Base-by-base conservation (phyloP, 2,113 vertebrate genomes). In the Sander lucioperca region DNA sequence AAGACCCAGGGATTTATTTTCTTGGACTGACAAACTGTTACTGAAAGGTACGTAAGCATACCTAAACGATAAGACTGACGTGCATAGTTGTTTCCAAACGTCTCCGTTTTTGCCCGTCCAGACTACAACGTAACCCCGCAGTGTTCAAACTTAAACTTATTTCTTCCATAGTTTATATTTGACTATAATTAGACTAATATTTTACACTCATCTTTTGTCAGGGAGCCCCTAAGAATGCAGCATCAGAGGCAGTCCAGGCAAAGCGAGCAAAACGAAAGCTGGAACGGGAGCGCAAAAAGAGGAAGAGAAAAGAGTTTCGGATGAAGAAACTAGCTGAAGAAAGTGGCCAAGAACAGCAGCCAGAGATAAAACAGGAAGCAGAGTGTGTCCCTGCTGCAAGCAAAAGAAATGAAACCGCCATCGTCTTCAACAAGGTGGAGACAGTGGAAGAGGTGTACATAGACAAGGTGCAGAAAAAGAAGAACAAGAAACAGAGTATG, bases 241-340 rank as follows among this genome's bases (percentile, higher is more conserved):
- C 90, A 0, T 93, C 96, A 0, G 96, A 96, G 0, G 92, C 92
- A 0, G 81, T 96, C 80, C 95, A 96, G 92, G 97, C 95, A 18
- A 96, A 96, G 77, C 95, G 95, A 16, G 92, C 94, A 2, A 94
- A 96, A 23, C 94, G 98, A 59, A 98, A 97, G 68, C 95, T 96
- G 2, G 98, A 99, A 83, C 95, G 95, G 10, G 98, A 98, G 47
- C 96, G 97, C 8, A 98, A 95, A 85, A 99, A 99, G 91, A 96
- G 97, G 74, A 97, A 98, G 79, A 96, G 93, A 5, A 97, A 96
- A 76, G 98, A 97, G 75, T 90, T 97, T 73, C 91, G 84, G 10
- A 93, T 96, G 82, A 97, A 97, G 89, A 95, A 95, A 88, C 94
- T 97, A 72, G 94, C 91, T 0, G 95, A 95, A 21, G 65, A 95